Evolutionary conservation across 2,113 vertebrate genomes (phyloP).

Genomic region (Rhadina sibilatrix): DNA sequence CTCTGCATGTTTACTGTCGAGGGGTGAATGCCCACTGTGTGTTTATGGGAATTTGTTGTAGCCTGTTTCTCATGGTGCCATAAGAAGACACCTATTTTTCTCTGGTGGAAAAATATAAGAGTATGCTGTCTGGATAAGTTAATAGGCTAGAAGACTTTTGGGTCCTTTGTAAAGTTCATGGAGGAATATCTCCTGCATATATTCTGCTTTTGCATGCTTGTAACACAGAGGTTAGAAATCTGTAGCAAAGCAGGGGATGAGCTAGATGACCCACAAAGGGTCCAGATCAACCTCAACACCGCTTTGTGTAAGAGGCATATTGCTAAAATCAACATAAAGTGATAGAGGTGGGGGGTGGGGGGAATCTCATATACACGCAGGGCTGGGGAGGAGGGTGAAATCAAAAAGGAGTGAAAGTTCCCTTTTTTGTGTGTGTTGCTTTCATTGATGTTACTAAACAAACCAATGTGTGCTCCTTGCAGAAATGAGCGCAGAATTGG

Average conservation of each 20-base stretch:
- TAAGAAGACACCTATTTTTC: not conserved
- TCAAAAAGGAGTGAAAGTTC: not conserved
- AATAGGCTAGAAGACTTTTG: not conserved
- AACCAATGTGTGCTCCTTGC: not conserved
- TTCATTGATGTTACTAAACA: not conserved
- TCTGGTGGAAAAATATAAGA: not conserved
- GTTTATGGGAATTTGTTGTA: not conserved
- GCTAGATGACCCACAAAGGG: not conserved
- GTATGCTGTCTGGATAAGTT: not conserved
- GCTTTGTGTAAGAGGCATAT: not conserved
- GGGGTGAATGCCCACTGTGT: not conserved
- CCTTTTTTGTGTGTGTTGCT: not conserved
- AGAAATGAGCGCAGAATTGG: not conserved
- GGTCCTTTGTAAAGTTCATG: not conserved
- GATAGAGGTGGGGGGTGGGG: accelerated
- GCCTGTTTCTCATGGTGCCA: not conserved
- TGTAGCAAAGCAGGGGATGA: not conserved
- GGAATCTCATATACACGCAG: not conserved
- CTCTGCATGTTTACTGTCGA: accelerated
- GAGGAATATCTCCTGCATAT: not conserved
- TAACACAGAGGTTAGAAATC: not conserved
- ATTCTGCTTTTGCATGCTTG: not conserved
- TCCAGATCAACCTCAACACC: not conserved
- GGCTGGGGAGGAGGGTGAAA: not conserved
- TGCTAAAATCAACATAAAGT: not conserved